Conservation (phyloP, 1,140 invertebrate genomes). For the Drosophila orena region DNA sequence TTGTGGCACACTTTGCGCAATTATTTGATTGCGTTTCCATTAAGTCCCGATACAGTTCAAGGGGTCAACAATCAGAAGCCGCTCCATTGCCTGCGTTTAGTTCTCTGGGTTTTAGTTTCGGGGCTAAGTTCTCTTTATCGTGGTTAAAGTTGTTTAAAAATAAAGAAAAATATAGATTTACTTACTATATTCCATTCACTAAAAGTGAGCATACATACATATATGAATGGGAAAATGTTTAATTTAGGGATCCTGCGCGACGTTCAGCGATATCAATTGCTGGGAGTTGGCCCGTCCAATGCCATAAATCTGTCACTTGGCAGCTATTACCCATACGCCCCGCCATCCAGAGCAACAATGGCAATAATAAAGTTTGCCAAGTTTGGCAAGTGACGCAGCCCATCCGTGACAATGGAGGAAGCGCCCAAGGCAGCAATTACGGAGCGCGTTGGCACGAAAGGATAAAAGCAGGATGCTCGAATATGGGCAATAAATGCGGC, state of each 20-base stretch:
- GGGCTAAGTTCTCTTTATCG: slow-evolving; percentile 45
- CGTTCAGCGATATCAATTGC: not conserved
- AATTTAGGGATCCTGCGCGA: not conserved
- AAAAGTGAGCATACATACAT: no score
- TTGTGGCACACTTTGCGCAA: slow-evolving; percentile 82
- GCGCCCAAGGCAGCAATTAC: slow-evolving; percentile 66
- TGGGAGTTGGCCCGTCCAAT: not conserved
- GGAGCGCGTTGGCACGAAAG: slow-evolving; percentile 54
- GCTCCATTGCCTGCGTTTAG: slow-evolving; percentile 50
- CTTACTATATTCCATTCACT: no score
- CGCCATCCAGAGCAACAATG: slow-evolving; percentile 26
- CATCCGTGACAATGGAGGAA: slow-evolving; percentile 42
- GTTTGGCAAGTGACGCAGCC: slow-evolving; percentile 22
- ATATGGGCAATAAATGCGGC: slow-evolving; percentile 78
- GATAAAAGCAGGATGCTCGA: slow-evolving; percentile 79
- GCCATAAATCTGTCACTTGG: not conserved
- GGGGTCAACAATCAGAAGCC: slow-evolving; percentile 80
- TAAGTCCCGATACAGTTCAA: slow-evolving; percentile 80
- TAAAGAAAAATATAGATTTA: no score
- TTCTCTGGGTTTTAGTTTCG: slow-evolving; percentile 36
- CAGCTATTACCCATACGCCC: slow-evolving; percentile 21
- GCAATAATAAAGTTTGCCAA: slow-evolving; percentile 52
- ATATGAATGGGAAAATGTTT: not conserved
- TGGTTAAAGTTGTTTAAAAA: not conserved
- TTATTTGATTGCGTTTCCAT: slow-evolving; percentile 83